Conservation (phyloP, 1,140 invertebrate genomes). For the Euwallacea fornicatus region DNA sequence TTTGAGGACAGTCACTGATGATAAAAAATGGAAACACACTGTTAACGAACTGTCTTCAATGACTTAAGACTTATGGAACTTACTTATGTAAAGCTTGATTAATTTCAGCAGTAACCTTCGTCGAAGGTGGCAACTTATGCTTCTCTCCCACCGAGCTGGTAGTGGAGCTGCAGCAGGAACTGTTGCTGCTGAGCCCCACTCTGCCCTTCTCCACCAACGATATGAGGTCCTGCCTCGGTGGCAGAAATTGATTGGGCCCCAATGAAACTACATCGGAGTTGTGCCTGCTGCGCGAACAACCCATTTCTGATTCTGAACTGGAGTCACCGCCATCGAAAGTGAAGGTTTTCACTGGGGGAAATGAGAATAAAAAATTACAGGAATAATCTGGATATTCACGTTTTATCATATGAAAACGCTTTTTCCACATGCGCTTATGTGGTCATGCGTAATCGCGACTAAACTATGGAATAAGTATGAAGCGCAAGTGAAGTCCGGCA, state of each 20-base stretch:
- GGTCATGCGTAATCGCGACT: no score
- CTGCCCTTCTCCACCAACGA: conserved; percentile 62
- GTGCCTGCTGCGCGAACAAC: conserved; percentile 57
- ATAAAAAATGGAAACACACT: no score
- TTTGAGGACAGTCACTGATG: no score
- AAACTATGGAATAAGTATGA: no score
- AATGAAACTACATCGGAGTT: conserved; percentile 41
- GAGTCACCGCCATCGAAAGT: conserved; percentile 58
- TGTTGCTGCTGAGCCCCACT: conserved; percentile 55
- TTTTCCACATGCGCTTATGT: no score
- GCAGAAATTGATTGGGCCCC: conserved; percentile 34
- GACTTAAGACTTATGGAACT: conserved; percentile 29
- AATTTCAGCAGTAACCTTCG: conserved; percentile 48
- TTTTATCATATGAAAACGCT: no score
- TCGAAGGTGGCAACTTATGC: conserved; percentile 42
- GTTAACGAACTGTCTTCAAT: not conserved
- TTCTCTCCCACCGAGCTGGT: conserved; percentile 52
- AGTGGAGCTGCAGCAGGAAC: conserved; percentile 52
- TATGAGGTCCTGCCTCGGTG: conserved; percentile 57
- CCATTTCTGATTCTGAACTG: conserved; percentile 72
- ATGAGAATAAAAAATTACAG: no score
- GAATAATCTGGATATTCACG: no score
- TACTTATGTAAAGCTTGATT: conserved; percentile 44
- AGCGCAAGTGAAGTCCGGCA: no score
- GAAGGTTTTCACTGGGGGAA: conserved; percentile 59